Conservation (phyloP, 2,113 vertebrate species). For the Austrofundulus limnaeus region DNA sequence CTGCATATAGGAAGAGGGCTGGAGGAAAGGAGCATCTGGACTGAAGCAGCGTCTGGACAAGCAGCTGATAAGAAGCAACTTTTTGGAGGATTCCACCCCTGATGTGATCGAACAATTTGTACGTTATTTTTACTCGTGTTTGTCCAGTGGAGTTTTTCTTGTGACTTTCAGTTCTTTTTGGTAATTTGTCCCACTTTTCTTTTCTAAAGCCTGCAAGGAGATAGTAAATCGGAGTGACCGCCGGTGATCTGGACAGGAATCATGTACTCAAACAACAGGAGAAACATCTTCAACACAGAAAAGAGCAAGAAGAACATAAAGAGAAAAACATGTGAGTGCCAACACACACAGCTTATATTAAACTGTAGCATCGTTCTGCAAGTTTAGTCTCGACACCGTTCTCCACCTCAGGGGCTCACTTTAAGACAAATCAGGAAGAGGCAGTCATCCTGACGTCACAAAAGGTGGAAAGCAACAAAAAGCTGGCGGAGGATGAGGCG, state of each 20-base stretch:
- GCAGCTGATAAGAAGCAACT: background rate
- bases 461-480: conserved; percentile 31
- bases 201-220: background rate
- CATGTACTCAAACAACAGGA: conserved; percentile 63
- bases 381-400: background rate
- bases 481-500: conserved; percentile 11
- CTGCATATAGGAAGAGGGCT: background rate
- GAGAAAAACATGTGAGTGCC: conserved; percentile 66
- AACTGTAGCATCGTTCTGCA: too few species aligned
- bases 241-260: background rate
- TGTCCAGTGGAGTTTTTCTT: background rate
- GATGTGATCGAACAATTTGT: conserved; percentile 11
- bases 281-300: conserved; percentile 27
- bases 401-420: conserved; percentile 47
- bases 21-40: background rate
- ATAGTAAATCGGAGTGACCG: background rate
- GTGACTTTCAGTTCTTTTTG: background rate
- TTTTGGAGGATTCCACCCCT: background rate
- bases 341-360: background rate
- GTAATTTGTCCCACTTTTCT: background rate
- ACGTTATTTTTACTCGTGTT: too few species aligned
- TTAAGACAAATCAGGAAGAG: conserved; percentile 28
- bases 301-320: conserved; percentile 56
- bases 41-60: conserved; percentile 14
- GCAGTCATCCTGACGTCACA: conserved; percentile 12